These are phyloP conservation scores for Plutella xylostella DNA, from an alignment of 2,888 invertebrate genomes.

Conservation along the genomic window DNA sequence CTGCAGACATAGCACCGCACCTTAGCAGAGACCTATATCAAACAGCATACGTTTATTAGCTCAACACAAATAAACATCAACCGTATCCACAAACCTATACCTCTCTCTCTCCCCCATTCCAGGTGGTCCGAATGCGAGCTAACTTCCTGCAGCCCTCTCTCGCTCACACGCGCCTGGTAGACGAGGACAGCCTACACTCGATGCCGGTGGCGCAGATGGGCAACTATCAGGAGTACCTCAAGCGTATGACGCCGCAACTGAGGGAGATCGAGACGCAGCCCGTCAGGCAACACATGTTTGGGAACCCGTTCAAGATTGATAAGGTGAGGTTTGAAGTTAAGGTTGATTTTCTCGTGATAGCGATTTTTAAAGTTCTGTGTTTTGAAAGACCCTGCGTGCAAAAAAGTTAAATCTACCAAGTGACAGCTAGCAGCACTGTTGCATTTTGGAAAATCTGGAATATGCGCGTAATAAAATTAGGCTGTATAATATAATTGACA, in stretches of 20 bases:
- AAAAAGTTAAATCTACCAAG: no score
- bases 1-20: no score
- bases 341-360: no score
- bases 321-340: conserved; percentile 82
- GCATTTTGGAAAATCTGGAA: no score
- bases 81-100: no score
- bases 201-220: conserved; percentile 99
- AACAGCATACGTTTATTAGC: no score
- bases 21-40: background rate
- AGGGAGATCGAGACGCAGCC: conserved; percentile 96
- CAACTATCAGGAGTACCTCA: conserved; percentile 98
- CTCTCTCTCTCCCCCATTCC: conserved; percentile 2
- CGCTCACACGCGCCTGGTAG: conserved; percentile 78
- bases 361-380: no score
- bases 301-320: conserved; percentile 99
- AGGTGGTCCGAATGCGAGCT: conserved; percentile 92
- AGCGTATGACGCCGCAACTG: conserved; percentile 91
- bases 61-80: no score
- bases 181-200: conserved; percentile 94
- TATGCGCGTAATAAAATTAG: no score
- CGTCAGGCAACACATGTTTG: conserved; percentile 98
- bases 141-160: conserved; percentile 90
- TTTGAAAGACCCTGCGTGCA: no score
- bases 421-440: no score
- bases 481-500: no score